Conservation (phyloP, 2,888 invertebrate genomes). For the Omphaloscelis lunosa region DNA sequence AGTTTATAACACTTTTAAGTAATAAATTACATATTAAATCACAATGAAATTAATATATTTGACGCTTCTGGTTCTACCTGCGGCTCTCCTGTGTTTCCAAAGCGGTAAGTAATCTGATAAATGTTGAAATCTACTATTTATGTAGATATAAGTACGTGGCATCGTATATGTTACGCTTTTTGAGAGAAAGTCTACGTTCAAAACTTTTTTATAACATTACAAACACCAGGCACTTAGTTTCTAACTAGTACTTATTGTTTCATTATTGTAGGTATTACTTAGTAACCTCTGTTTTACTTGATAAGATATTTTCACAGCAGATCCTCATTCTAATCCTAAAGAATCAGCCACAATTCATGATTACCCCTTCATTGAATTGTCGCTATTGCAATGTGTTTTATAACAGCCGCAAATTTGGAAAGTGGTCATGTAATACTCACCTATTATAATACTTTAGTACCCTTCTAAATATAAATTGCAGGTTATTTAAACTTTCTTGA, state of each 20-base stretch:
- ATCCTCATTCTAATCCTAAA: not conserved
- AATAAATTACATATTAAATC: conserved; percentile 70
- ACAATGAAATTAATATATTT: conserved; percentile 93
- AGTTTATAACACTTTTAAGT: conserved; percentile 71
- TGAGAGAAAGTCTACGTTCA: conserved; percentile 76
- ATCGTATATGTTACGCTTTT: conserved; percentile 73
- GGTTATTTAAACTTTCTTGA: not conserved
- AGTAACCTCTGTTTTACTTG: conserved; percentile 38
- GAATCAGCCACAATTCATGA: not conserved
- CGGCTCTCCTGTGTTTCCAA: conserved; percentile 93
- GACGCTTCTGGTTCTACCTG: conserved; percentile 92
- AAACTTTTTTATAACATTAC: not conserved
- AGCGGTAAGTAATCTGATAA: conserved; percentile 92
- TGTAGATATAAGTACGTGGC: conserved; percentile 85
- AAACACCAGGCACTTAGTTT: not conserved
- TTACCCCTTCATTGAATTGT: not conserved
- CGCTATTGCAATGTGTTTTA: not conserved
- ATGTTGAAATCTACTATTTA: conserved; percentile 67
- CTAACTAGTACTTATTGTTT: not conserved
- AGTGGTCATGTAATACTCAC: conserved; percentile 16
- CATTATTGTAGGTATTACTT: conserved; percentile 5
- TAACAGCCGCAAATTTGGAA: conserved; percentile 8
- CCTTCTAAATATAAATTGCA: not conserved
- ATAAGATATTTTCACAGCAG: conserved; percentile 13
- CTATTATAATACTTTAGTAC: not conserved